Evolutionary conservation across 2,113 vertebrate species (phyloP).

Genomic region (Gnathonemus echidnorhynchus): DNA sequence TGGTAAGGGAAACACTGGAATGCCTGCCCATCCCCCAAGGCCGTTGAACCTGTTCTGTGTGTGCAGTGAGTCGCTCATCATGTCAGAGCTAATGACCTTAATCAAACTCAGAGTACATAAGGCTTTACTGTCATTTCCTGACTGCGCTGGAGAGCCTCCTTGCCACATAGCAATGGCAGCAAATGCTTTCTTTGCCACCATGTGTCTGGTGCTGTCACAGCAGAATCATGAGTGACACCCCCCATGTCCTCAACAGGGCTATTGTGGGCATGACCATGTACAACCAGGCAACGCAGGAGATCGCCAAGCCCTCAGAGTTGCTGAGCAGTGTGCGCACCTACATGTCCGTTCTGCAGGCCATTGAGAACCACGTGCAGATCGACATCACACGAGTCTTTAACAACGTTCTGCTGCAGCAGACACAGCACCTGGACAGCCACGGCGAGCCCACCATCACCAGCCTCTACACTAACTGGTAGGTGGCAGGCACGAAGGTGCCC

Average conservation of each 20-base stretch:
- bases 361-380: conserved; percentile 97
- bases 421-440: conserved; percentile 96
- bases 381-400: conserved; percentile 98
- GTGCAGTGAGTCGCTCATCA: not conserved
- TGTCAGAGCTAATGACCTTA: not conserved
- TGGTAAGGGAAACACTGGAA: conserved; percentile 40
- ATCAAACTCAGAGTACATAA: not conserved
- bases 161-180: not conserved
- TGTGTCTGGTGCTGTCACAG: not conserved
- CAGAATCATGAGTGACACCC: not conserved
- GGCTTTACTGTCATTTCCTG: not conserved
- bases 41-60: not conserved
- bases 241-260: conserved; percentile 61
- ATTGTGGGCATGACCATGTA: conserved; percentile 99
- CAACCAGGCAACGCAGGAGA: conserved; percentile 97
- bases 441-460: conserved; percentile 98
- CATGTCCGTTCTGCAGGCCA: conserved; percentile 97
- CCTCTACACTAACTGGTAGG: conserved; percentile 97
- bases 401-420: conserved; percentile 97
- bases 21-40: conserved; percentile 2
- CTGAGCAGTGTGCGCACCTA: conserved; percentile 94
- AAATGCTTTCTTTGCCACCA: not conserved
- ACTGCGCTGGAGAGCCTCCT: not conserved
- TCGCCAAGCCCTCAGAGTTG: conserved; percentile 95
- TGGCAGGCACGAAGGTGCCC: not conserved